Evolutionary conservation across 2,888 invertebrate genomes (phyloP), one percentile per base, ranked within the genome.

Genomic region (Lissonota sp.): DNA sequence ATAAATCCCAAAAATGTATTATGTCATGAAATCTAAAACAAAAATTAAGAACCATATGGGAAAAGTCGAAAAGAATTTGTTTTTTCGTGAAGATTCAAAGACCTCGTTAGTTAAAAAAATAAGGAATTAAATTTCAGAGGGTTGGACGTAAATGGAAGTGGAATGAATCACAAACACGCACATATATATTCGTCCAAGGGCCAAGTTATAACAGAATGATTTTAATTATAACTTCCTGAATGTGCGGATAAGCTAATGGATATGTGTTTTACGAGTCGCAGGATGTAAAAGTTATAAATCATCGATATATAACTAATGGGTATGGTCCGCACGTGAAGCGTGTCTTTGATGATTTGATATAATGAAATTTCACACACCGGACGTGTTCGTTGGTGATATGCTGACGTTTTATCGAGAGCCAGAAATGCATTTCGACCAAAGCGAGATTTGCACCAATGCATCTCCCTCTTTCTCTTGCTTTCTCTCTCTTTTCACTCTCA

Each of bases 381-480:
- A 69, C 53, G 69, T 14, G 55, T 71, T 74, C 70, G 40, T 58
- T 58, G 40, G 67, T 44, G 78, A 76, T 77, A 49, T 14, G 62
- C 73, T 66, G 55, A 51, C 73, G 60, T 37, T 78, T 75, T 74
- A 78, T 78, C 81, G 73, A 75, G 80, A 49, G 74, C 81, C 70
- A 74, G 26, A 26, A 81, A 81, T 81, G 81, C 78, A 81, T 78
- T 81, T 78, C 70, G 71, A 66, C 74, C 46, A 44, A 71, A 67
- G 66, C 60, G 42, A 78, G 64, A 70, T 71, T 14, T 67, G 67
- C 81, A 81, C 66, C 67, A 42, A 71, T 46, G 49, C 64, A 42
- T 10, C 62, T 58, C 16, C 49, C 58, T 26, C 58, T 58, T 49
- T 26, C 60, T 0, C 42, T 51, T 16, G n/a, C 16, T 62, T 26